Evolutionary conservation across 2,888 invertebrate species (phyloP), one percentile per base, ranked within the genome.

Genomic region (Cryptocheilus praepositus): DNA sequence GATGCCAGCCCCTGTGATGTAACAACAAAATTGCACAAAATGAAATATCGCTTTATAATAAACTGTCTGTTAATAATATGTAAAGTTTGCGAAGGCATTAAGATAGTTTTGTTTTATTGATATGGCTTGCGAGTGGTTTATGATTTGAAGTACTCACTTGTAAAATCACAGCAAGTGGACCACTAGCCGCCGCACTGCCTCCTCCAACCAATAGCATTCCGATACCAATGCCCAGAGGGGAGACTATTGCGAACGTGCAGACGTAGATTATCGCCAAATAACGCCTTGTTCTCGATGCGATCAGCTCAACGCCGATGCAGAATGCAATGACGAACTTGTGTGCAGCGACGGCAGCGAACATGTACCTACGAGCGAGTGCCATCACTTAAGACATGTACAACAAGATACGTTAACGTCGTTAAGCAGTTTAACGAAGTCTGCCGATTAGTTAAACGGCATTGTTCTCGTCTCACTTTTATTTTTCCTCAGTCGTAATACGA

Each of bases 301-400:
- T 92, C 55, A 96, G 89, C 85, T 96, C 96, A 46, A 96, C 93
- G 3, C 96, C 96, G 61, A 96, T 94, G 85, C 96, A 96, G 87
- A 96, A 96, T 0, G 96, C 95, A 70, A 96, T 93, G 22, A 96
- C 95, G 55, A 96, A 90, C 87, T 96, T 96, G 88, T 96, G 96
- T 0, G 95, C 94, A 0, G 95, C 93, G 0, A 96, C 93, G 0
- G 96, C 96, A 3, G 92, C 95, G 83, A 96, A 93, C 93, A 96
- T 94, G 86, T 95, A 95, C 92, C 92, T 92, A 84, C 0, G 88
- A 85, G 25, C 8, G 28, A 56, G 18, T 1, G 36, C 2, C 11
- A 36, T 36, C 13, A 11, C 11, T 36, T 11, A 36, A 11, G 36
- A 36, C 8, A 11, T 36, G 36, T 11, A 5, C 36, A 36, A 7